These are phyloP conservation scores for Chrysocyon brachyurus DNA, from an alignment of 2,797 vertebrate genomes.

Conservation along the genomic window DNA sequence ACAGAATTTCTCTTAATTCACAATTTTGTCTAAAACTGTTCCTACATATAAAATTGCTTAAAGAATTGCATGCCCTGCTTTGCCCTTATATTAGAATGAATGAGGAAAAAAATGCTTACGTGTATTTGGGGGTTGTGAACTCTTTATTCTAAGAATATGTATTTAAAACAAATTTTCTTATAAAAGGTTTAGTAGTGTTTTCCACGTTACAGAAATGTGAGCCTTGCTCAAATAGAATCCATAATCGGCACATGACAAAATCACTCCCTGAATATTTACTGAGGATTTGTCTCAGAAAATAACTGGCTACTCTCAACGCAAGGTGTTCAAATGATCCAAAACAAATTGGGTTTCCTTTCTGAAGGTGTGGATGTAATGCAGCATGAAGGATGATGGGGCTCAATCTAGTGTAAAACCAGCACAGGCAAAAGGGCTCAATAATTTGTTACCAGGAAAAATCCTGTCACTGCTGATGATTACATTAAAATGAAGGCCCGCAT, in stretches of 20 bases:
- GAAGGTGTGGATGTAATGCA: background rate
- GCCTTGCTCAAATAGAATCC: constrained; percentile 25
- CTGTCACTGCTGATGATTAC: constrained; percentile 28
- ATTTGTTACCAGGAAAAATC: background rate
- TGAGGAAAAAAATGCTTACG: background rate
- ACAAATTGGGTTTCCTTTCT: background rate
- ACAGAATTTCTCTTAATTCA: constrained; percentile 19
- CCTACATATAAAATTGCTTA: background rate
- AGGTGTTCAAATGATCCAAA: background rate
- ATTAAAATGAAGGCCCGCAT: background rate
- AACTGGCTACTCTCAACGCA: background rate
- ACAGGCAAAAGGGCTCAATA: background rate
- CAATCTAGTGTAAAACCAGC: background rate
- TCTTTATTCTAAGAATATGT: constrained; percentile 35
- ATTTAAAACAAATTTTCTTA: constrained; percentile 56
- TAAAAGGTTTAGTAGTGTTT: background rate
- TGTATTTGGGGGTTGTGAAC: background rate
- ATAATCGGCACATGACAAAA: background rate
- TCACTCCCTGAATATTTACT: background rate
- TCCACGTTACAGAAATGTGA: constrained; percentile 61
- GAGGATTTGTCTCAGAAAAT: constrained; percentile 50
- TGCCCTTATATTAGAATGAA: background rate
- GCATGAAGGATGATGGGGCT: background rate
- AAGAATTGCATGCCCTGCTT: background rate
- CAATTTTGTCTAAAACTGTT: background rate